Conservation (phyloP, 2,113 vertebrate genomes). For the Siniperca knerii region DNA sequence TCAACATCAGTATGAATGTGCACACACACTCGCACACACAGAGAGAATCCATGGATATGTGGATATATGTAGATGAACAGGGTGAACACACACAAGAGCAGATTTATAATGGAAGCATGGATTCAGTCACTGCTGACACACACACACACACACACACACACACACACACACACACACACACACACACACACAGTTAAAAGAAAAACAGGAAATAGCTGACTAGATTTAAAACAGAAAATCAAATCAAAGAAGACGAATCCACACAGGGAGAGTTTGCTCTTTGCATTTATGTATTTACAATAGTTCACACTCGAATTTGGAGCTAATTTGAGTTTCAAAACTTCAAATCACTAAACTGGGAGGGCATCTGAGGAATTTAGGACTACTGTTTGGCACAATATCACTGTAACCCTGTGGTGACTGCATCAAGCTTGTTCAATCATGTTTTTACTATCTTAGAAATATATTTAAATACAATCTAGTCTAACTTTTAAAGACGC, state of each 20-base stretch:
- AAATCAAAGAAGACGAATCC: constrained; percentile 28
- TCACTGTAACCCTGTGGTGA: not conserved
- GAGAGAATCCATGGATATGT: not conserved
- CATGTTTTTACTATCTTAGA: too few species aligned
- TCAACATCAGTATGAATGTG: constrained; percentile 63
- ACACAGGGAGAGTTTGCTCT: not conserved
- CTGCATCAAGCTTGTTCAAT: not conserved
- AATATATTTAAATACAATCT: too few species aligned
- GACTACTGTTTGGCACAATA: not conserved
- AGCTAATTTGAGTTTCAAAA: constrained; percentile 4
- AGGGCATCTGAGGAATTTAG: not conserved
- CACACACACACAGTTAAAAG: constrained; percentile 9
- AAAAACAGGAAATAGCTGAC: constrained; percentile 29
- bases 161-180: constrained; percentile 29
- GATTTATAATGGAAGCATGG: constrained; percentile 48
- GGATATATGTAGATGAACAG: constrained; percentile 24
- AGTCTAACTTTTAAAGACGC: too few species aligned
- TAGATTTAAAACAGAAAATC: constrained; percentile 42
- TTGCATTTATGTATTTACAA: constrained; percentile 2
- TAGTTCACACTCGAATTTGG: constrained; percentile 16
- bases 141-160: constrained; percentile 25
- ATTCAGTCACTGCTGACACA: not conserved
- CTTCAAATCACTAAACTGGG: not conserved
- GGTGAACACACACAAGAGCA: constrained; percentile 21
- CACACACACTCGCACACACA: constrained; percentile 7